Evolutionary conservation across 2,888 invertebrate species (phyloP).

Genomic region (Thecocarcelia acutangulata): DNA sequence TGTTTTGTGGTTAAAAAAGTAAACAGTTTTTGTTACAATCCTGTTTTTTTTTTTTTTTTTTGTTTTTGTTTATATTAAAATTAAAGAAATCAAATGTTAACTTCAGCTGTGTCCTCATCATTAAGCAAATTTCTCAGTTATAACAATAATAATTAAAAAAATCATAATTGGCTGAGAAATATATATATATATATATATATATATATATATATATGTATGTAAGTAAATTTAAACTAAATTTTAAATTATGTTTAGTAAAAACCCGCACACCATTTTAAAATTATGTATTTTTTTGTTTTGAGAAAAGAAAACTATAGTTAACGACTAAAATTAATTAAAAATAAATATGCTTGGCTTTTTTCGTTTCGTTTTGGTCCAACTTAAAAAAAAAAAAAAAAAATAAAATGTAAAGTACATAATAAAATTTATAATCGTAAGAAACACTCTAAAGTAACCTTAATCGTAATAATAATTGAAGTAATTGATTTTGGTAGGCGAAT

Average conservation of each 20-base stretch:
- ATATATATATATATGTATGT: slow-evolving; percentile 18
- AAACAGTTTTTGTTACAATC: no score
- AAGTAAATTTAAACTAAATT: slow-evolving; percentile 52
- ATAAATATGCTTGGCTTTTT: slow-evolving; percentile 45
- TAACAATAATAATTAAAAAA: slow-evolving; percentile 45
- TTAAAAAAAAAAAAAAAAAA: slow-evolving; percentile 27
- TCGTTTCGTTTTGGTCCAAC: slow-evolving; percentile 45
- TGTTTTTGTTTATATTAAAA: slow-evolving; percentile 49
- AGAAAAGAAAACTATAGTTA: slow-evolving; percentile 14
- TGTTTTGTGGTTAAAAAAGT: slow-evolving; percentile 34
- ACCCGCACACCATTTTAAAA: slow-evolving; percentile 68
- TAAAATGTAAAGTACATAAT: no score
- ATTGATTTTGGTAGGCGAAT: slow-evolving; percentile 24
- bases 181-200: slow-evolving; percentile 13
- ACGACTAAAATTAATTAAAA: slow-evolving; percentile 48
- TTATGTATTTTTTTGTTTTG: slow-evolving; percentile 50
- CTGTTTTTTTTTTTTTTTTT: slow-evolving; percentile 16
- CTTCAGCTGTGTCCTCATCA: slow-evolving; percentile 77
- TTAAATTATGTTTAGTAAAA: slow-evolving; percentile 56
- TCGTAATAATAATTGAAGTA: slow-evolving; percentile 31
- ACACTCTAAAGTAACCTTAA: slow-evolving; percentile 35
- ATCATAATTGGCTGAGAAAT: slow-evolving; percentile 35
- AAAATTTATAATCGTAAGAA: neutral
- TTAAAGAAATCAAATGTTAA: slow-evolving; percentile 77
- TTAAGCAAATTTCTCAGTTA: slow-evolving; percentile 48